Base-by-base conservation (phyloP, 2,888 invertebrate genomes). In the Drosophila ezoana region DNA sequence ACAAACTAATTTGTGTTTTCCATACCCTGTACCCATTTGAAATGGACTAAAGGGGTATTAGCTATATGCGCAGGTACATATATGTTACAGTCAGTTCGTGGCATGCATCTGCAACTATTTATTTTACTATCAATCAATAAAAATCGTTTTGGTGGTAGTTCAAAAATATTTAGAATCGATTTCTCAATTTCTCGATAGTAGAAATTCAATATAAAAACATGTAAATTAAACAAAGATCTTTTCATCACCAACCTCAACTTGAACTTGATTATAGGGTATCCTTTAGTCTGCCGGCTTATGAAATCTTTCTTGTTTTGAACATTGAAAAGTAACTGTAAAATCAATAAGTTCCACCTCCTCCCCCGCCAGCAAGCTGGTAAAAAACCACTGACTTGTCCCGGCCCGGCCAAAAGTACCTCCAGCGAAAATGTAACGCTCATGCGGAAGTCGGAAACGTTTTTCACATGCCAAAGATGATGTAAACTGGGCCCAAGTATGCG, bases 401-500 rank as follows among this genome's bases (percentile, higher is more conserved):
- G 44, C 63, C 63, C 56, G 45, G 44, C 52, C 44, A 54, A 49
- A 47, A 47, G 47, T 40, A 18, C 40, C 13, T n/a, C 38, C 44
- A 61, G 18, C 59, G 37, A 35, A 68, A 33, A 53, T 76, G 58
- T 69, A 65, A 65, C 63, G 47, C 48, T 60, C 51, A 76, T 73
- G 73, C 80, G 84, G 81, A 82, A 82, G 84, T 78, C 82, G 84
- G 81, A 84, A 82, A 71, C 69, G 78, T 68, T 84, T 84, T 76
- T 63, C 60, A 70, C 70, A 63, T 63, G 76, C 63, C 70, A 69
- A 76, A 79, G 81, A 84, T 81, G 71, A 73, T 81, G 81, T 62
- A 79, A 76, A 72, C 66, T 63, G 75, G 58, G 71, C 52, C 59
- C 52, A 63, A 72, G 60, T 69, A 53, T 63, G 52, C 51, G 60